Conservation (phyloP, 1,140 invertebrate genomes). For the Meloidogyne floridensis region DNA sequence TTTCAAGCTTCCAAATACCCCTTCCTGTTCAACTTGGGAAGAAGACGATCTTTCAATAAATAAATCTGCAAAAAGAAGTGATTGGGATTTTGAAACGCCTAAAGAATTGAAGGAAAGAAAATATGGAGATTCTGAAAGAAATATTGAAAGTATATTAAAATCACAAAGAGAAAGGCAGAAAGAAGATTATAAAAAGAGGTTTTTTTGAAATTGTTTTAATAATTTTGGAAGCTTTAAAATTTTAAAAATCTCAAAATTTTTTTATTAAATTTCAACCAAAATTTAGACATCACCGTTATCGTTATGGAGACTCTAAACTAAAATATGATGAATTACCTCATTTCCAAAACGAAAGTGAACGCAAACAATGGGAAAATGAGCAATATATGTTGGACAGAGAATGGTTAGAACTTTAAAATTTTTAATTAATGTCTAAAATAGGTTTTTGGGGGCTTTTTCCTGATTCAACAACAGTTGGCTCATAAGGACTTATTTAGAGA, state of each 20-base stretch:
- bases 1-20: slow-evolving; percentile 69
- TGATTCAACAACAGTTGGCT: neutral
- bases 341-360: slow-evolving; percentile 72
- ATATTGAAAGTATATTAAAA: slow-evolving; percentile 52
- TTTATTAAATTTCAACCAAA: neutral
- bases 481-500: too few species aligned
- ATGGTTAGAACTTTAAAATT: slow-evolving; percentile 84
- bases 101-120: slow-evolving; percentile 72
- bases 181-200: slow-evolving; percentile 63
- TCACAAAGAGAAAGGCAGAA: slow-evolving; percentile 56
- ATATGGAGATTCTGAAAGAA: slow-evolving; percentile 30
- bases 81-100: slow-evolving; percentile 78
- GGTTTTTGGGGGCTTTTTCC: slow-evolving; percentile 57
- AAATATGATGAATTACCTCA: slow-evolving; percentile 37
- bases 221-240: too few species aligned
- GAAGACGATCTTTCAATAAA: slow-evolving; percentile 69
- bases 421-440: neutral
- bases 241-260: slow-evolving; percentile 10
- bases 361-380: slow-evolving; percentile 86
- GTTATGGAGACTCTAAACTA: slow-evolving; percentile 30
- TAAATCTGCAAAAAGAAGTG: slow-evolving; percentile 70
- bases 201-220: too few species aligned
- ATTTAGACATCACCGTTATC: slow-evolving; percentile 17
- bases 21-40: slow-evolving; percentile 80
- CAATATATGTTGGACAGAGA: slow-evolving; percentile 88